Evolutionary conservation across 2,113 vertebrate genomes (phyloP), one percentile per base, ranked within the genome.

Genomic region (Xiphophorus couchianus): DNA sequence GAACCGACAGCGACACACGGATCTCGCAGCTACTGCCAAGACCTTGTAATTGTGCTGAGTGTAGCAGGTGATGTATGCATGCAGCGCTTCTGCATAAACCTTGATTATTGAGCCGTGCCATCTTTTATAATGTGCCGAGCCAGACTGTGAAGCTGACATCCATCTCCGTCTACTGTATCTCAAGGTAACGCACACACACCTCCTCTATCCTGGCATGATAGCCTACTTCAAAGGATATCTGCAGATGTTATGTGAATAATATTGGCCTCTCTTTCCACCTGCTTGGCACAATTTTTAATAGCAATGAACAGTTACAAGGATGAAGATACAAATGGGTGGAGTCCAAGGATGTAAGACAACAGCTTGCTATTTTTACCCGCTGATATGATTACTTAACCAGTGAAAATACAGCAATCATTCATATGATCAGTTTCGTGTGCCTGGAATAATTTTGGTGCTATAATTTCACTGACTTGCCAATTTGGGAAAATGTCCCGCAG

Each of bases 61-160:
- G 64, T 44, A 83, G 83, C 76, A 81, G 78, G 66, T 69, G 33
- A 73, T 42, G 71, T 71, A 62, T 78, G 75, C 81, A 86, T 68
- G 71, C 72, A 65, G 65, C 62, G 31, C 88, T 88, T 86, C 85
- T 44, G 35, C 77, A 77, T 80, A 72, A 88, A 82, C 78, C 86
- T 88, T 85, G 74, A 90, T 89, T 89, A 91, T 89, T 91, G 89
- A 90, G 84, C 82, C 80, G 78, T 89, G 85, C 85, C 85, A 88
- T 90, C 79, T 88, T 90, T 90, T 87, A 85, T 85, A 78, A 54
- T 60, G 71, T 63, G 83, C 80, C 35, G 67, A 82, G 86, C 83
- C 86, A 86, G 83, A 89, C 88, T 60, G 19, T 65, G 64, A 62
- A 77, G 82, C 86, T 87, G 86, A 89, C 88, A 90, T 86, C 80